Evolutionary conservation across 2,113 vertebrate species (phyloP).

Genomic region (Trichechus manatus): DNA sequence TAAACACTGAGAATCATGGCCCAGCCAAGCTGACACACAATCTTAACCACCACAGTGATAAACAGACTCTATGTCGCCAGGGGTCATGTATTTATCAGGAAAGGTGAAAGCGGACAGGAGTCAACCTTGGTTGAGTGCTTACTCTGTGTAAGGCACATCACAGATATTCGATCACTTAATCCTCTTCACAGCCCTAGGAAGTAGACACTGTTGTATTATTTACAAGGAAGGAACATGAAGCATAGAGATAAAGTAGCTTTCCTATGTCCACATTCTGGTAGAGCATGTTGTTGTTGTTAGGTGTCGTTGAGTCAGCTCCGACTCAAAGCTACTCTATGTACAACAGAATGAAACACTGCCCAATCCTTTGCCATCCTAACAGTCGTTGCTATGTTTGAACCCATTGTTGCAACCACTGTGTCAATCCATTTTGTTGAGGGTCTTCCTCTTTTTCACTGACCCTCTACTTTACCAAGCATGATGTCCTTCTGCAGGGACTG

Average conservation of each 20-base stretch:
- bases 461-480: background rate
- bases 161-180: background rate
- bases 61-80: background rate
- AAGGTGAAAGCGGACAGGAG: background rate
- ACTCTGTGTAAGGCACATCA: accelerated
- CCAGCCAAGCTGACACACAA: too few species aligned
- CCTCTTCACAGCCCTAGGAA: background rate
- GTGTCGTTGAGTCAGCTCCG: too few species aligned
- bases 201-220: accelerated
- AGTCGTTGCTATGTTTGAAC: background rate
- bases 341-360: background rate
- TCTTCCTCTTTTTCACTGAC: background rate
- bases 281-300: too few species aligned
- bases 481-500: too few species aligned
- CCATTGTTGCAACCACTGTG: background rate
- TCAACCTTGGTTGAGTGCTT: accelerated
- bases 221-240: background rate
- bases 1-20: too few species aligned
- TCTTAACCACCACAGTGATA: background rate
- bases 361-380: background rate
- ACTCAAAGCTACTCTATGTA: too few species aligned
- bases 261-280: too few species aligned
- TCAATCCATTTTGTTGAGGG: background rate
- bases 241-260: background rate
- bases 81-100: background rate